phyloP scores from a whole-genome alignment of 2,888 invertebrate species.

The Tetropium fuscum region DNA sequence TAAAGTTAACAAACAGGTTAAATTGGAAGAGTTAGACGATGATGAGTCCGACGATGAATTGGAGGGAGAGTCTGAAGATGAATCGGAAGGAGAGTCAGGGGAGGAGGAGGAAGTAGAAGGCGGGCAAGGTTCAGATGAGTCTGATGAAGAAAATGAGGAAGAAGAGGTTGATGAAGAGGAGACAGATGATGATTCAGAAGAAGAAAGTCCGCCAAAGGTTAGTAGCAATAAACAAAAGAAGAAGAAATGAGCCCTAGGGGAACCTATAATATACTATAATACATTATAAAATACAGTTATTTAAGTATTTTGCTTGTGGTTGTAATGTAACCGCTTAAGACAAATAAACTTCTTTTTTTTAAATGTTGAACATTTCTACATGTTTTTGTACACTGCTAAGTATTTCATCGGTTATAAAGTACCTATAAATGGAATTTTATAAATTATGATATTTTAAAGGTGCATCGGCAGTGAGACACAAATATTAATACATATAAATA shows the following conservation, averaged over 20 bases:
- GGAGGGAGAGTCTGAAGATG: constrained; percentile 10
- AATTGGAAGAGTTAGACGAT: constrained; percentile 16
- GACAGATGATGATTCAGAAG: constrained; percentile 36
- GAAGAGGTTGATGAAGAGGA: constrained; percentile 34
- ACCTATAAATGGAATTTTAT: too few relatives aligned
- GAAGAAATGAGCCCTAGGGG: constrained; percentile 38
- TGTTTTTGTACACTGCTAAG: background rate
- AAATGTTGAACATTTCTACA: background rate
- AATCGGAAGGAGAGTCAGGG: constrained; percentile 27
- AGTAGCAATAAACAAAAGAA: constrained; percentile 39
- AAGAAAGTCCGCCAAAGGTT: constrained; percentile 41
- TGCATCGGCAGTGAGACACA: too few relatives aligned
- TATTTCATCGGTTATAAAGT: too few relatives aligned
- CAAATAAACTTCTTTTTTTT: constrained; percentile 22
- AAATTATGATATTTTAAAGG: too few relatives aligned
- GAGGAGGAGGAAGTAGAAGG: constrained; percentile 33
- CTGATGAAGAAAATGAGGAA: constrained; percentile 39
- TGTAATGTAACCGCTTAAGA: constrained; percentile 4
- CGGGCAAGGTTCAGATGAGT: constrained; percentile 26
- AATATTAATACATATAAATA: too few relatives aligned
- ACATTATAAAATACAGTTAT: background rate
- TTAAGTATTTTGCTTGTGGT: background rate
- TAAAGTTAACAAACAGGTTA: constrained; percentile 28
- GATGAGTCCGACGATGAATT: constrained; percentile 32
- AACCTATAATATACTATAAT: background rate